Evolutionary conservation across 2,888 invertebrate genomes (phyloP).

Genomic region (Drosophila vallismaia): DNA sequence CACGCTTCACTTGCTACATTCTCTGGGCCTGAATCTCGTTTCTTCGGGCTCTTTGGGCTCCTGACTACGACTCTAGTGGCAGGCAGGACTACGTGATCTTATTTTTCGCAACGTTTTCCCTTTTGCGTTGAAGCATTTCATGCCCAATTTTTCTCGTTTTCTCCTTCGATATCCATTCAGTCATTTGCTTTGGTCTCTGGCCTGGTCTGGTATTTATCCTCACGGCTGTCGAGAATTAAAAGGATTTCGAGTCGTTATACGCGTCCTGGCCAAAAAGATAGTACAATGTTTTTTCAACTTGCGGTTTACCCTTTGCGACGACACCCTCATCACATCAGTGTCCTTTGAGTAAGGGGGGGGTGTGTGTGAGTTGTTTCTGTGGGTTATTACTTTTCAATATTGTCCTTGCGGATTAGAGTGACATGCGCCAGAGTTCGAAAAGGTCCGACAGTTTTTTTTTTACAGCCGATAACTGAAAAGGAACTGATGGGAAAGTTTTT

Average conservation of each 20-base stretch:
- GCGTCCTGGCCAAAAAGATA: conserved; percentile 64
- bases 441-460: conserved; percentile 20
- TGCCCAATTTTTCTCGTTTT: conserved; percentile 69
- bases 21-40: conserved; percentile 57
- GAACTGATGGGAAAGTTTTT: background rate
- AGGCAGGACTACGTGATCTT: conserved; percentile 80
- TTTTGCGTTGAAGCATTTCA: conserved; percentile 47
- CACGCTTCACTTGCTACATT: conserved; percentile 71
- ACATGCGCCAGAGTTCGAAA: conserved; percentile 70
- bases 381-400: conserved; percentile 84
- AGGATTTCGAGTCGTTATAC: conserved; percentile 72
- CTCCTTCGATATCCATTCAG: conserved; percentile 71
- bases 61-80: conserved; percentile 40
- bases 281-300: conserved; percentile 72
- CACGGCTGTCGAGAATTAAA: conserved; percentile 78
- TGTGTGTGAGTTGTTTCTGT: conserved; percentile 72
- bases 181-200: conserved; percentile 55
- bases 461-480: conserved; percentile 26
- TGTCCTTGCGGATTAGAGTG: conserved; percentile 83
- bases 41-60: conserved; percentile 20
- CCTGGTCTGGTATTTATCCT: conserved; percentile 51
- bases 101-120: conserved; percentile 69
- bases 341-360: conserved; percentile 20
- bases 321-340: conserved; percentile 66
- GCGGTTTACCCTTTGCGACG: conserved; percentile 64